Conservation (phyloP, 2,888 invertebrate species). For the Aelia acuminata region DNA sequence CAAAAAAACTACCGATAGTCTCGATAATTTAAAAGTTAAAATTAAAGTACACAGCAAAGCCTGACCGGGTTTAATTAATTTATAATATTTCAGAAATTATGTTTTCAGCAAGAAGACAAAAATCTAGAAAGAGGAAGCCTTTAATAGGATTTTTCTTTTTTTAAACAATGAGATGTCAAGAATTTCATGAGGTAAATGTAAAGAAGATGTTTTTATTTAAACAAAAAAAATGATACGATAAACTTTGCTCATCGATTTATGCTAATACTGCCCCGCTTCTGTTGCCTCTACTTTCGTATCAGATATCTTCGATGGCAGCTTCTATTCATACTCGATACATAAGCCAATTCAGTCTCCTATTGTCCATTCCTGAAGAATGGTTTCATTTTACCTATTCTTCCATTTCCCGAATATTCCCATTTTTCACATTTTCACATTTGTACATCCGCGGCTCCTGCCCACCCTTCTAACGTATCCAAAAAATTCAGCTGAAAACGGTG, state of each 20-base stretch:
- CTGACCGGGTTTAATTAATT: too few relatives aligned
- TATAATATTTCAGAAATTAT: too few relatives aligned
- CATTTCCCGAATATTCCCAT: neutral
- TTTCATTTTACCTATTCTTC: neutral
- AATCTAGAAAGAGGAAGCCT: too few relatives aligned
- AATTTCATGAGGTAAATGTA: neutral
- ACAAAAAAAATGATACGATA: neutral
- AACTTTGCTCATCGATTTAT: constrained; percentile 15
- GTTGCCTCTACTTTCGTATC: neutral
- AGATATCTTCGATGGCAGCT: neutral
- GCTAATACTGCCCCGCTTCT: neutral
- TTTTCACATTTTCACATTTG: neutral
- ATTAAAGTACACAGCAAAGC: too few relatives aligned
- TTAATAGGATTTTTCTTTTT: too few relatives aligned
- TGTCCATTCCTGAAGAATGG: constrained; percentile 6
- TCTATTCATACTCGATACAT: neutral
- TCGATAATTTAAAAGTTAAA: too few relatives aligned
- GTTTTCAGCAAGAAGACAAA: too few relatives aligned
- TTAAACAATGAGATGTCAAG: too few relatives aligned
- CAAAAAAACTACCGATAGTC: too few relatives aligned
- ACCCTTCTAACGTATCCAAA: neutral
- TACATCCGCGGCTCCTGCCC: neutral
- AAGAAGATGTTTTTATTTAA: neutral
- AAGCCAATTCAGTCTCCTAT: neutral
- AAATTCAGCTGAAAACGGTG: neutral